Evolutionary conservation across 2,113 vertebrate genomes (phyloP), one percentile per base, ranked within the genome.

Genomic region (Dolichotis patagonum): DNA sequence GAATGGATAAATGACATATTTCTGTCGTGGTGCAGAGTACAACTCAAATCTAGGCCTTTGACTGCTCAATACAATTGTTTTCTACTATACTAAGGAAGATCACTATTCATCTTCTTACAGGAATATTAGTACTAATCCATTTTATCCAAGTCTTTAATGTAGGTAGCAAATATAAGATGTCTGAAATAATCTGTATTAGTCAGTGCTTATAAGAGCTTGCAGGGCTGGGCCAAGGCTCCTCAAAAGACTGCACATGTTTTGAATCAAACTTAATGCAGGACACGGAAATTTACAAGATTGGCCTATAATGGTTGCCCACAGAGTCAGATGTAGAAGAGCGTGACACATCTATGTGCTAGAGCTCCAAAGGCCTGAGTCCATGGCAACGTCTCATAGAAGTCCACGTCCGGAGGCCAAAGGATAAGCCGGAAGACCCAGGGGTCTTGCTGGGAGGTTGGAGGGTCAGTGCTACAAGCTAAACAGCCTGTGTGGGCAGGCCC

Each of bases 71-170:
- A 63, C 75, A 78, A 77, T 69, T 92, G 5, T 63, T 86, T 88
- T 91, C 28, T 88, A 41, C 6, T 65, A 20, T 3, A 56, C 1
- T 71, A 85, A 75, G 24, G 35, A 93, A 97, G 49, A 94, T 60
- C 32, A 38, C 6, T 56, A 67, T 49, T 77, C 2, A 63, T 82
- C 43, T 85, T 88, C 46, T 69, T 73, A 56, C 69, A 78, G 54
- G 58, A 90, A 71, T 86, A 16, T 82, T 86, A 85, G 54, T 88
- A 80, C 2, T 75, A 58, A 49, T 80, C 85, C 73, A 85, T 92
- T 85, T 17, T 46, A 81, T 56, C n/a, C 20, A 85, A 58, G 7
- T 81, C 3, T 82, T 77, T 87, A 82, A 38, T 91, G 24, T 17
- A 92, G 63, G 38, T 87, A 65, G 41, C 1, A 95, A 84, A 82